Conservation (phyloP, 2,888 invertebrate species). For the Apocheima hispidaria region DNA sequence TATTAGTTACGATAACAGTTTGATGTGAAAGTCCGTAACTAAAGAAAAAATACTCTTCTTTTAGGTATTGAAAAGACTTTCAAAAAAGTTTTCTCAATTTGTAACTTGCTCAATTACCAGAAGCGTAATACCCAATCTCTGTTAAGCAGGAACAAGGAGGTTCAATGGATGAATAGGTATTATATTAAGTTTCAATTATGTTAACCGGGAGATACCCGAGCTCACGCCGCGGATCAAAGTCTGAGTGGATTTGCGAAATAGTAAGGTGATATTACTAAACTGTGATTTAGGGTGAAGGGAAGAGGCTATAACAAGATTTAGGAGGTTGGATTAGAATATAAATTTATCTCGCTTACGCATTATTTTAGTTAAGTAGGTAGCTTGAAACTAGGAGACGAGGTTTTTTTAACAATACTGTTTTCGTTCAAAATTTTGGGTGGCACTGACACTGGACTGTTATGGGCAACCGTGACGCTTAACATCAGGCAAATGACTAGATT, state of each 20-base stretch:
- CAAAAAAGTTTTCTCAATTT: background rate
- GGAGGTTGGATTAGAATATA: conserved; percentile 19
- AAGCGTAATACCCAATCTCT: conserved; percentile 19
- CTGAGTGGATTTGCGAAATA: conserved; percentile 30
- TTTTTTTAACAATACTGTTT: background rate
- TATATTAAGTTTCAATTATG: conserved; percentile 37
- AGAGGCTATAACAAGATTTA: conserved; percentile 22
- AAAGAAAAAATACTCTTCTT: too few species aligned
- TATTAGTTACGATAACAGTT: too few species aligned
- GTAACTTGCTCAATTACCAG: conserved; percentile 4
- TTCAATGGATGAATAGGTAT: conserved; percentile 31
- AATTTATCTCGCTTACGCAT: conserved; percentile 5
- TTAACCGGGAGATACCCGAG: conserved; percentile 30
- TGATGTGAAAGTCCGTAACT: too few species aligned
- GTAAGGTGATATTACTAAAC: conserved; percentile 33
- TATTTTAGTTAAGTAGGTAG: background rate
- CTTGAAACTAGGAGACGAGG: background rate
- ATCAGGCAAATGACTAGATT: too few species aligned
- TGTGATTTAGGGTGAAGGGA: conserved; percentile 29
- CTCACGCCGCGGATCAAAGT: conserved; percentile 34
- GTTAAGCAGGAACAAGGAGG: conserved; percentile 25
- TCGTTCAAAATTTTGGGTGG: too few species aligned
- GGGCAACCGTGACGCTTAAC: too few species aligned
- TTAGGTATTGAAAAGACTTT: background rate
- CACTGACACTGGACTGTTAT: too few species aligned